Conservation (phyloP, 2,797 vertebrate species). For the Tamandua tetradactyla region DNA sequence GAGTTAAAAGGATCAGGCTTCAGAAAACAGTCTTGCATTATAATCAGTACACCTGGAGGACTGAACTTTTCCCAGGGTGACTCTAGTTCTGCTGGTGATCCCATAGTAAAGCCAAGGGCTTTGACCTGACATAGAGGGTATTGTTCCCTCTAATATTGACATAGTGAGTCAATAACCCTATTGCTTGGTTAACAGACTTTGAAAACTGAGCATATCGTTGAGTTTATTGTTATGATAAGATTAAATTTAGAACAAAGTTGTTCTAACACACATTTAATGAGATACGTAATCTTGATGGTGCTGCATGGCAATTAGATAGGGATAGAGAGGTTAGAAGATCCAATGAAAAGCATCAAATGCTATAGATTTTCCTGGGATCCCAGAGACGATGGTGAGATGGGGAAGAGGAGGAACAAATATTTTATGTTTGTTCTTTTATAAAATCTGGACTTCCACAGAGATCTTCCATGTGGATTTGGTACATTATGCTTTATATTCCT, state of each 20-base stretch:
- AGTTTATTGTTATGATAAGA: not conserved
- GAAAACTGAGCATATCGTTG: not conserved
- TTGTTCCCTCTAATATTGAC: too few species aligned
- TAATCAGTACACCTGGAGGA: not conserved
- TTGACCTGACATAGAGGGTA: not conserved
- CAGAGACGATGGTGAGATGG: not conserved
- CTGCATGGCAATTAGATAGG: not conserved
- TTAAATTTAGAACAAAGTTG: not conserved
- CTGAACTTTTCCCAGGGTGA: not conserved
- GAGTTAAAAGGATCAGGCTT: not conserved
- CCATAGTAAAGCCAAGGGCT: not conserved
- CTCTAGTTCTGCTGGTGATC: not conserved
- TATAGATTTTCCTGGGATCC: not conserved
- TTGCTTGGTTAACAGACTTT: not conserved
- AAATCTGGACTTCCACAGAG: not conserved
- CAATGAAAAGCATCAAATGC: not conserved
- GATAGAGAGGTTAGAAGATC: not conserved
- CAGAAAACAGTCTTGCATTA: rapidly evolving
- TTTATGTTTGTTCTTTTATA: not conserved
- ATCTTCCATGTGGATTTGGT: not conserved
- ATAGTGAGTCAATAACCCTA: not conserved
- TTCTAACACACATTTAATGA: not conserved
- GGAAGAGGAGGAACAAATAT: not conserved
- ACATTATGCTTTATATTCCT: not conserved
- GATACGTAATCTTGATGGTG: not conserved